Percentiles rank a stretch among this genome's conserved stretches.
These are phyloP conservation scores for Polymixis lichenea DNA, from an alignment of 2,888 invertebrate species.

Conservation along the genomic window DNA sequence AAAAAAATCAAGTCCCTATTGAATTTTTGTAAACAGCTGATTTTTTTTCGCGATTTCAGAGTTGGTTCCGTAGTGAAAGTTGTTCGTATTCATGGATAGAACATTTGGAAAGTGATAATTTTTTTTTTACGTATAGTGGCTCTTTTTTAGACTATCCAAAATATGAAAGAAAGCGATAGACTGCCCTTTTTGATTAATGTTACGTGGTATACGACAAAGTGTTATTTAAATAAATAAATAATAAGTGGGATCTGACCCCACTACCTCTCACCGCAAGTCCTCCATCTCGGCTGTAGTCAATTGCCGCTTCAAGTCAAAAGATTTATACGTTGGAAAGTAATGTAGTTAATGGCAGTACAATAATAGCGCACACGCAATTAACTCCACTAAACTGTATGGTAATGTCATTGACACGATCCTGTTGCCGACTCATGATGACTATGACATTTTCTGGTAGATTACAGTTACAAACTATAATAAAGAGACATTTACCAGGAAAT, in stretches of 20 bases:
- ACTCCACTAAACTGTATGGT: slow-evolving; percentile 40
- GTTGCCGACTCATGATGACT: slow-evolving; percentile 29
- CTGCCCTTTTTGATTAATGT: no score
- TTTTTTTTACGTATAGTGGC: no score
- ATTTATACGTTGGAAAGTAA: slow-evolving; percentile 39
- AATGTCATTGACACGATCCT: slow-evolving; percentile 48
- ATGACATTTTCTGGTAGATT: slow-evolving; percentile 6
- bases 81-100: no score
- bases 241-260: neutral
- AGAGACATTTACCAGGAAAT: neutral
- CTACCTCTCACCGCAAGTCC: neutral
- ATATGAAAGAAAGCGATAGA: no score
- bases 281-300: neutral
- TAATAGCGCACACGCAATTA: slow-evolving; percentile 54
- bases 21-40: no score
- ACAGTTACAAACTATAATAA: slow-evolving; percentile 1
- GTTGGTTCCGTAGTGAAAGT: no score
- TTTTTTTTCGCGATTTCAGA: no score
- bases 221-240: neutral
- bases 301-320: slow-evolving; percentile 16
- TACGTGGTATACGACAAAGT: no score
- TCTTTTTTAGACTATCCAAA: no score
- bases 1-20: no score
- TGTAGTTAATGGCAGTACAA: slow-evolving; percentile 36
- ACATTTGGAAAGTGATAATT: no score